phyloP scores from a whole-genome alignment of 2,113 vertebrate species.

The Erythrocercus mccallii region DNA sequence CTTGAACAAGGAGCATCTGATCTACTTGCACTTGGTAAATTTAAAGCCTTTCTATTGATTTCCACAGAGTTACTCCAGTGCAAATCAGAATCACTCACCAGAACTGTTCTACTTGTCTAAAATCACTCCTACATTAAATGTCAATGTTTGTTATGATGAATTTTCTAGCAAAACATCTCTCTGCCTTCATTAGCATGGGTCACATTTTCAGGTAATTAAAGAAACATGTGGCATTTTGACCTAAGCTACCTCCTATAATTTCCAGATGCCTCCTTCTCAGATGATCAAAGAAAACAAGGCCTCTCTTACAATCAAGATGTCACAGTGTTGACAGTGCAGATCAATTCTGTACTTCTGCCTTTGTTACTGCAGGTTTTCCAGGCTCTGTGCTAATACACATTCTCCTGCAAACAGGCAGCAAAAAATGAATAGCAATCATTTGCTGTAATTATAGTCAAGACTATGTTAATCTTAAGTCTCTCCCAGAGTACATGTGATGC shows the following conservation, averaged over 20 bases:
- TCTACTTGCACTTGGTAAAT: neutral
- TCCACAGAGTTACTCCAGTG: neutral
- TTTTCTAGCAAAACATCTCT: conserved; percentile 22
- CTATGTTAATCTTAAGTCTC: conserved; percentile 23
- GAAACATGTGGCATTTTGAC: conserved; percentile 65
- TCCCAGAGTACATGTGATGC: conserved; percentile 1
- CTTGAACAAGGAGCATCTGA: neutral
- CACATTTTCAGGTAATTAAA: conserved; percentile 64
- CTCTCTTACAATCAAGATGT: conserved; percentile 57
- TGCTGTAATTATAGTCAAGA: neutral
- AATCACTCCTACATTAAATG: conserved; percentile 6
- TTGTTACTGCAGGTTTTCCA: neutral
- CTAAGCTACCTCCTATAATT: conserved; percentile 65
- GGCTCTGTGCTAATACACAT: neutral
- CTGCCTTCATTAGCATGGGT: conserved; percentile 50
- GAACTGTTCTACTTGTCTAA: neutral
- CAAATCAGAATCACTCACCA: neutral
- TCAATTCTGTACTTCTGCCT: neutral
- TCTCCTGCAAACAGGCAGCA: neutral
- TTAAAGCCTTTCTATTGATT: neutral
- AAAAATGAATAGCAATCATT: conserved; percentile 4
- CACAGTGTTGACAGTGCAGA: conserved; percentile 12
- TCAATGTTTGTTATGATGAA: neutral
- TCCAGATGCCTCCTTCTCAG: conserved; percentile 58
- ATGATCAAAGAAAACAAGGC: conserved; percentile 64